Evolutionary conservation across 1,140 invertebrate species (phyloP), one percentile per base, ranked within the genome.

Genomic region (Planococcus citri): DNA sequence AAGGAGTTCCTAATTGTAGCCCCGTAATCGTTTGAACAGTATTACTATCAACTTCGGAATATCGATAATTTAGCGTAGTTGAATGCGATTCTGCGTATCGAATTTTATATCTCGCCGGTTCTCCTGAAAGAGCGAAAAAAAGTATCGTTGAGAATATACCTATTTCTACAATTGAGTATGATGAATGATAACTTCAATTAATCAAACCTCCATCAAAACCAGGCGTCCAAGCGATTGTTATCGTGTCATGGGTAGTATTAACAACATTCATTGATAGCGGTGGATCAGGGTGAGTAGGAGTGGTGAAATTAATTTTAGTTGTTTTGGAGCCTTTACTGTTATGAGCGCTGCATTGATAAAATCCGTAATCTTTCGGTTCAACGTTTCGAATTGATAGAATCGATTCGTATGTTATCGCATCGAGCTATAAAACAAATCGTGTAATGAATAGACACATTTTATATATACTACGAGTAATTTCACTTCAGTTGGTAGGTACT

Each of bases 151-250:
- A 24, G 3, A 68, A 29, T 33, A 17, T 27, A n/a, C 3, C 27
- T 24, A 27, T 22, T 27, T 67, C 8, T 61, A 61, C 2, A 3
- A 27, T n/a, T 67, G 61, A 25, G 1, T 67, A 27, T 1, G 21
- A 17, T 68, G 29, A 38, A 41, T 38, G 41, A 22, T 38, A 17
- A 27, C n/a, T 69, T 22, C 41, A 20, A 12, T 93, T 80, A n/a
- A n/a, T n/a, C n/a, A n/a, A n/a, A 4, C 96, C 96, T 0, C 96
- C 96, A 79, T 98, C 90, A 79, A 98, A 98, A 2, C 95, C 95
- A 10, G 94, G 89, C 33, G 86, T 85, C 95, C 96, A 98, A 51
- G 84, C 80, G 20, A 98, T 77, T 0, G 87, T 88, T 1, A 95
- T 88, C 0, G 89, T 86, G 76, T 95, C 89, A 77, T 96, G 90